A percentile compares a stretch with the other conserved stretches of the same genome.
Evolutionary conservation across 92 coral and sea anemone species (phyloP).

Genomic region (Anthopleura xanthogrammica): DNA sequence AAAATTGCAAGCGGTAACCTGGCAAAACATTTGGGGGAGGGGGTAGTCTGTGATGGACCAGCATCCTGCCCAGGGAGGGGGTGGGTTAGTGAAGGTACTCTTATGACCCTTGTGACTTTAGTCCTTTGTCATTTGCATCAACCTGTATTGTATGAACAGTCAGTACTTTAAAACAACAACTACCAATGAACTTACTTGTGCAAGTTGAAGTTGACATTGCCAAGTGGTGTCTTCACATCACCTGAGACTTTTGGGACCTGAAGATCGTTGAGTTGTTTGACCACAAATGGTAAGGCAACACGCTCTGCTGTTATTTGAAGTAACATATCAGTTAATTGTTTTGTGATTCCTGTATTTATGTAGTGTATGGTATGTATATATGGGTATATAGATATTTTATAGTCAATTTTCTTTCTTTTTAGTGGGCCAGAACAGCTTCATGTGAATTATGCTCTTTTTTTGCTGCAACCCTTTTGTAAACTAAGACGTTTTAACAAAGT

Average conservation of each 20-base stretch:
- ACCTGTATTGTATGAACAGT: not conserved
- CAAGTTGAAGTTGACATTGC: slow-evolving; percentile 64
- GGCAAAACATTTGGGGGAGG: too few relatives aligned
- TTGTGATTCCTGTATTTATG: too few relatives aligned
- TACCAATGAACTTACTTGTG: slow-evolving; percentile 37
- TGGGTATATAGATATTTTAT: too few relatives aligned
- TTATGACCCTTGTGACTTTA: not conserved
- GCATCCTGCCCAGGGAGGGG: too few relatives aligned
- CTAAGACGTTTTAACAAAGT: too few relatives aligned
- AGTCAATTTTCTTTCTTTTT: too few relatives aligned
- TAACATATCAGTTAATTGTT: not conserved
- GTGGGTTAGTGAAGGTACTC: too few relatives aligned
- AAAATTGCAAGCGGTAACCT: too few relatives aligned
- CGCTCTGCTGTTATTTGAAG: slow-evolving; percentile 51
- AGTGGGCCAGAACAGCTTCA: too few relatives aligned
- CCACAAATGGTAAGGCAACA: slow-evolving; percentile 73
- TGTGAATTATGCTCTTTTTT: too few relatives aligned
- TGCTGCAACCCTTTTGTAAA: too few relatives aligned
- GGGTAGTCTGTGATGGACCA: too few relatives aligned
- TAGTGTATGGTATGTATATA: not conserved
- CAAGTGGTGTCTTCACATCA: slow-evolving; percentile 66
- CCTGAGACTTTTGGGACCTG: slow-evolving; percentile 59
- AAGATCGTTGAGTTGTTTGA: slow-evolving; percentile 56
- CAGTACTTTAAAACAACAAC: not conserved
- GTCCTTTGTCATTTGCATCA: not conserved